Evolutionary conservation across 2,113 vertebrate species (phyloP).

Genomic region (Mus pahari): DNA sequence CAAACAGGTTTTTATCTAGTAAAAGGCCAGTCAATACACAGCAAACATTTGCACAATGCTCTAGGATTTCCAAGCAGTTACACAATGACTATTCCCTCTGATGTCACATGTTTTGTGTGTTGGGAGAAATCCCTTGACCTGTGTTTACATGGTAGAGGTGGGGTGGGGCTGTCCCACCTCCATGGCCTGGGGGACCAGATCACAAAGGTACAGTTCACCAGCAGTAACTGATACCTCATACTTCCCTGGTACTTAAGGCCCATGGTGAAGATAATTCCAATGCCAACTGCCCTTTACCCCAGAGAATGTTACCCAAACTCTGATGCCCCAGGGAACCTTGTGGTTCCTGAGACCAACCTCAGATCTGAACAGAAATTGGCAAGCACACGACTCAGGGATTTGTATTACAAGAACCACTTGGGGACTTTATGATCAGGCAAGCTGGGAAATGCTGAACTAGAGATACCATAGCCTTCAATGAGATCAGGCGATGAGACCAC

Average conservation of each 20-base stretch:
- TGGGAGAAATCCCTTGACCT: neutral
- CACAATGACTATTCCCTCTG: neutral
- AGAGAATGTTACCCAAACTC: neutral
- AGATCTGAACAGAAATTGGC: neutral
- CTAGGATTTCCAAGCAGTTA: constrained; percentile 40
- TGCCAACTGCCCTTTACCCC: neutral
- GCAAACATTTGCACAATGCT: constrained; percentile 65
- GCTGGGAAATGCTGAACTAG: neutral
- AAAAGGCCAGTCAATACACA: constrained; percentile 24
- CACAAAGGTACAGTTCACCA: neutral
- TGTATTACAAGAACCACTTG: neutral
- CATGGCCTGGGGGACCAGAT: neutral
- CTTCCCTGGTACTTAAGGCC: neutral
- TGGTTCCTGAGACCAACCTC: neutral
- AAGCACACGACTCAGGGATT: neutral
- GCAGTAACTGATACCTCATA: neutral
- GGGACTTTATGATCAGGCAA: neutral
- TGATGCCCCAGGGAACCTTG: neutral
- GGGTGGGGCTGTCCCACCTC: neutral
- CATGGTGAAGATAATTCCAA: neutral
- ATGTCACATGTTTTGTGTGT: neutral
- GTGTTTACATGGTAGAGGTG: neutral
- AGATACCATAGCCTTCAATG: neutral
- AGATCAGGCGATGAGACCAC: neutral
- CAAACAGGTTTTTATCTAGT: constrained; percentile 71